phyloP scores from a whole-genome alignment of 2,113 vertebrate genomes.

The Eptesicus fuscus region DNA sequence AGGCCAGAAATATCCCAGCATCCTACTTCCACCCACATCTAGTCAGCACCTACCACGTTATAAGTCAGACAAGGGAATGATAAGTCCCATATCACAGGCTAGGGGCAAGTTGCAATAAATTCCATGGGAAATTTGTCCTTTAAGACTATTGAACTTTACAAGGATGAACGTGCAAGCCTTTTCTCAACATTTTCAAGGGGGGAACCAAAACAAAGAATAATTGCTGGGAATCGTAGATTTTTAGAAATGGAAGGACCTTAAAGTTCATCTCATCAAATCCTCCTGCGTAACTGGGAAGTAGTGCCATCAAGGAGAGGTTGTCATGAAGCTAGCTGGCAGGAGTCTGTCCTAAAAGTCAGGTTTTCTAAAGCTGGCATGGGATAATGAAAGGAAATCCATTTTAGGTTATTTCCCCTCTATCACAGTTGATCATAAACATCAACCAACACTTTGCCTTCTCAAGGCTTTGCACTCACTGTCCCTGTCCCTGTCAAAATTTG shows the following conservation, averaged over 20 bases:
- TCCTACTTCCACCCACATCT: not conserved
- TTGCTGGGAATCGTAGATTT: not conserved
- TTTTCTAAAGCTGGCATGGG: not conserved
- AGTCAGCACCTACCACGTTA: not conserved
- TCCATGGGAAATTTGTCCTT: not conserved
- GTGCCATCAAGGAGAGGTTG: accelerated
- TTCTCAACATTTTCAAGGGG: not conserved
- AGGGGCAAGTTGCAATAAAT: not conserved
- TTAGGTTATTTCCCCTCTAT: not conserved
- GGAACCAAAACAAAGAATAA: not conserved
- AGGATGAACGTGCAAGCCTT: not conserved
- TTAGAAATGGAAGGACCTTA: not conserved
- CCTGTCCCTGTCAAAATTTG: not conserved
- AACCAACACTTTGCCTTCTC: not conserved
- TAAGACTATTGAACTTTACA: not conserved
- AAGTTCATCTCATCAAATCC: not conserved
- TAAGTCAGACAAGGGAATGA: not conserved
- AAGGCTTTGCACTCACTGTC: accelerated
- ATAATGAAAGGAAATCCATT: not conserved
- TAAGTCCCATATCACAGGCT: not conserved
- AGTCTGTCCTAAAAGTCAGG: not conserved
- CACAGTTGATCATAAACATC: not conserved
- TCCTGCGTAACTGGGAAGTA: not conserved
- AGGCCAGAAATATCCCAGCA: not conserved
- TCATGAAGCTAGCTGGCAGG: not conserved